Base-by-base conservation (phyloP, 2,797 vertebrate genomes). In the Threskiornis aethiopicus region DNA sequence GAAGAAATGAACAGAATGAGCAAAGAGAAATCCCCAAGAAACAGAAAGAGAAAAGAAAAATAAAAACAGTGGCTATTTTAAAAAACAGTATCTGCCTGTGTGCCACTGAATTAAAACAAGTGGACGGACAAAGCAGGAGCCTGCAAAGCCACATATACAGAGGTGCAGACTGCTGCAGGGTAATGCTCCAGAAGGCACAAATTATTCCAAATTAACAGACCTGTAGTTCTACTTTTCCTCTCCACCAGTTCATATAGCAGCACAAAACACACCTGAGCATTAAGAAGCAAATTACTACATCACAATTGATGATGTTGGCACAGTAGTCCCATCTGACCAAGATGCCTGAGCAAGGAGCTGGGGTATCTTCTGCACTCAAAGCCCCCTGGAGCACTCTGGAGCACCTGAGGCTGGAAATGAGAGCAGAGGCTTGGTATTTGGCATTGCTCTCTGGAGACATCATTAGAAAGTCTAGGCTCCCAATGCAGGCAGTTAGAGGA, bases 341-440 rank as follows among this genome's bases (percentile, higher is more conserved):
- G 42, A 42, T 24, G 33, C 12, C 16, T 11, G 25, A 75, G 18
- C 0, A 1, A 49, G 39, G 16, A 59, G 9, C 29, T 42, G 16
- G 16, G 31, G 5, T 16, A 42, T 3, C 7, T 87, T 42, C 28
- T 72, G 35, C n/a, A 24, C 2, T 15, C 39, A 24, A 18, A 70
- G 15, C 4, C 16, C 29, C 26, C 29, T 25, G 20, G 21, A 79
- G 15, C 54, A 25, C 33, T 85, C 41, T 1, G 7, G 24, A 59
- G 10, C 21, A 19, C 13, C 6, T 11, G 18, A 54, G 14, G 6
- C 58, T 72, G 65, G 22, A 37, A 65, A 51, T 10, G 12, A 72
- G 13, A 71, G 6, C 11, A 55, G 44, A 57, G 28, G 1, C 24
- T 76, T 0, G 0, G 11, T 25, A 18, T 41, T 46, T 41, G 2